Evolutionary conservation across 2,797 vertebrate genomes (phyloP).

Genomic region (Nannoperca australis): DNA sequence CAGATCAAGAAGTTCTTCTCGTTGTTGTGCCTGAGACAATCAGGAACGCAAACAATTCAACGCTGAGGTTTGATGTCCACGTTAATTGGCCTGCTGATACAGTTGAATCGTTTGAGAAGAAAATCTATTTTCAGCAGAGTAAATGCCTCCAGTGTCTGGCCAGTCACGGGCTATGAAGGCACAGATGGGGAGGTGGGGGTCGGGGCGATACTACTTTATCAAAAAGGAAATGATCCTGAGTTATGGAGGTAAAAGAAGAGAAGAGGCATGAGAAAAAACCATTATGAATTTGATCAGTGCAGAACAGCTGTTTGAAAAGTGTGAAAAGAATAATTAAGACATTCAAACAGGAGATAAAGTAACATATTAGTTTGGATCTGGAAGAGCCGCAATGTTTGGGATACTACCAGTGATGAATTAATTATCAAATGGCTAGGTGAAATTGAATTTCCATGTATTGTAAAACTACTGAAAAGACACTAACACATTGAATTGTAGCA

Average conservation of each 20-base stretch:
- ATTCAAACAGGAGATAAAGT: neutral
- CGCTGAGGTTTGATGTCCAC: neutral
- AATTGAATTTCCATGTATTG: neutral
- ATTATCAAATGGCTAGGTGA: neutral
- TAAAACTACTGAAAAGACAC: neutral
- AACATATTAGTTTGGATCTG: neutral
- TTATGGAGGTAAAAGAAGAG: neutral
- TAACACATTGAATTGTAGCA: neutral
- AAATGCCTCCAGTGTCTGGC: neutral
- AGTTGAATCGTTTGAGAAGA: neutral
- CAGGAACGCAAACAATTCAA: neutral
- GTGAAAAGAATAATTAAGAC: neutral
- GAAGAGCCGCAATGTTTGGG: neutral
- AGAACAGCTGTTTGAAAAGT: neutral
- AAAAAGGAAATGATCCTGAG: neutral
- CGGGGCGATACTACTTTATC: neutral
- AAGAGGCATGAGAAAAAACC: neutral
- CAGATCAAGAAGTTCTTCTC: constrained; percentile 95
- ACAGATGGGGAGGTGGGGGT: neutral
- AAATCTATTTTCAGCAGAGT: neutral
- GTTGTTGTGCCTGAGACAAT: constrained; percentile 89
- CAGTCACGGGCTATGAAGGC: neutral
- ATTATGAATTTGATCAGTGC: neutral
- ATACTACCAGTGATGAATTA: neutral
- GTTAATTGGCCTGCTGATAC: neutral